Evolutionary conservation across 2,888 invertebrate genomes (phyloP).

Genomic region (Plusia festucae): DNA sequence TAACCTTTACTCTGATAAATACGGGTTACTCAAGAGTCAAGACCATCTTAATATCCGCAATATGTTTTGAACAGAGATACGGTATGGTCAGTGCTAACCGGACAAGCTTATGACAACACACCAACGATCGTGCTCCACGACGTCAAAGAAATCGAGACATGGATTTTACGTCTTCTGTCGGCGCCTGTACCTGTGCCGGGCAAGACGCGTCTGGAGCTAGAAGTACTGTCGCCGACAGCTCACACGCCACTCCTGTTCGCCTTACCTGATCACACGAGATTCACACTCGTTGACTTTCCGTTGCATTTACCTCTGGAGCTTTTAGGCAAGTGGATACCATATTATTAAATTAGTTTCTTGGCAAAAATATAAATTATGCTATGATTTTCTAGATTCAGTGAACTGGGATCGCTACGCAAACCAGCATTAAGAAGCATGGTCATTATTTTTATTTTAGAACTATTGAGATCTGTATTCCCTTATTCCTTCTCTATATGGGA

Average conservation of each 20-base stretch:
- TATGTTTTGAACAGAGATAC: slow-evolving; percentile 92
- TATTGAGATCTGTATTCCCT: too few species aligned
- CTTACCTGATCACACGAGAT: slow-evolving; percentile 98
- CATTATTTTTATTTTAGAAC: too few species aligned
- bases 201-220: slow-evolving; percentile 95
- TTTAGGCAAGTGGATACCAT: slow-evolving; percentile 89
- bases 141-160: slow-evolving; percentile 99
- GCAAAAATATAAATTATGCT: background rate
- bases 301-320: slow-evolving; percentile 99
- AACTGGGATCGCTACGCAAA: too few species aligned
- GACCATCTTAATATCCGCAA: too few species aligned
- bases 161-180: slow-evolving; percentile 98
- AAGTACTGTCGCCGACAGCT: slow-evolving; percentile 95
- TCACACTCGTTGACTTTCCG: slow-evolving; percentile 99
- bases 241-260: slow-evolving; percentile 97
- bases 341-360: background rate
- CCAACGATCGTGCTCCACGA: slow-evolving; percentile 98
- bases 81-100: slow-evolving; percentile 98
- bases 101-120: slow-evolving; percentile 93
- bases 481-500: too few species aligned
- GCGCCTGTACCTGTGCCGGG: slow-evolving; percentile 99
- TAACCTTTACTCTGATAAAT: too few species aligned
- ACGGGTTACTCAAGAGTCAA: too few species aligned
- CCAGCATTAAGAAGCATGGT: too few species aligned
- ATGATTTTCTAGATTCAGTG: too few species aligned